A percentile compares a stretch with the other conserved stretches of the same genome.
Evolutionary conservation across 2,113 vertebrate genomes (phyloP).

Genomic region (Symphodus melops): DNA sequence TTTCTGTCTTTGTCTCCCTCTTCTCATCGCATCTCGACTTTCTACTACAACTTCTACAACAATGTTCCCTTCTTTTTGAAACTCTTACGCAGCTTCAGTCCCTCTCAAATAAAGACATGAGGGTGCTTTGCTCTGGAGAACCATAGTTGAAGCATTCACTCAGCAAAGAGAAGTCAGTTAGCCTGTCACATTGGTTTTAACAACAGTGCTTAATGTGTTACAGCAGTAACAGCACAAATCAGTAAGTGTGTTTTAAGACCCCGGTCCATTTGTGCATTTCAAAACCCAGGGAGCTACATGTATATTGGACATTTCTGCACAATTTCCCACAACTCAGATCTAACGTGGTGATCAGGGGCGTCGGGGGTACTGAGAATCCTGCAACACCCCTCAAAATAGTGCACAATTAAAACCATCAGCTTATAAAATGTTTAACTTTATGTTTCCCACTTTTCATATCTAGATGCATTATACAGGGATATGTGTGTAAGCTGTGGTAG

Average conservation of each 20-base stretch:
- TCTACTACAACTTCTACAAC: background rate
- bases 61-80: no score
- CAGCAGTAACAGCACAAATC: background rate
- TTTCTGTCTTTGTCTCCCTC: background rate
- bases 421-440: no score
- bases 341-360: no score
- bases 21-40: background rate
- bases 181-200: slow-evolving; percentile 5
- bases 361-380: no score
- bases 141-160: slow-evolving; percentile 11
- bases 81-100: background rate
- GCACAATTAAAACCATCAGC: no score
- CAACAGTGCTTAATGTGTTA: background rate
- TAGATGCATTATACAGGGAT: no score
- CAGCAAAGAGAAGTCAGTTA: slow-evolving; percentile 18
- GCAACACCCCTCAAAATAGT: no score
- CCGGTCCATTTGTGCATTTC: background rate
- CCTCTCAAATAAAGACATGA: background rate
- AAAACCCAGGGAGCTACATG: no score
- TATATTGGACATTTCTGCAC: background rate
- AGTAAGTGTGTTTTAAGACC: background rate
- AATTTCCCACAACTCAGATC: background rate
- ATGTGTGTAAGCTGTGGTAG: no score
- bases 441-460: no score
- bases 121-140: slow-evolving; percentile 29